A percentile compares a stretch with the other conserved stretches of the same genome.
Evolutionary conservation across 2,113 vertebrate genomes (phyloP).

Genomic region (Corapipo altera): DNA sequence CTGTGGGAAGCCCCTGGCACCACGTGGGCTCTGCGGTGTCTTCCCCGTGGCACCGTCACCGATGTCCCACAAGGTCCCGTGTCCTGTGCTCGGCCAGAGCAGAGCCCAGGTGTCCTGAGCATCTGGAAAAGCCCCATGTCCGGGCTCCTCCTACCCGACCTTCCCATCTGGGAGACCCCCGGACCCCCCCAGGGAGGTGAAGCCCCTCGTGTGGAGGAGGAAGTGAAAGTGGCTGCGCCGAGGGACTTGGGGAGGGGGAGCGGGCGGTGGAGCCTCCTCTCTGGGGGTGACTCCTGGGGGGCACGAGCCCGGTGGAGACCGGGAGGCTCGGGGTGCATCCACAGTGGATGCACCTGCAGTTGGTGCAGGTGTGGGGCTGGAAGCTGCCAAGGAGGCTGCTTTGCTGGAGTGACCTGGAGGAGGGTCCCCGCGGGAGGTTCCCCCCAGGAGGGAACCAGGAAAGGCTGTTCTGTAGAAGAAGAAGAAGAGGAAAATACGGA

Average conservation of each 20-base stretch:
- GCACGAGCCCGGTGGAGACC: fast-evolving
- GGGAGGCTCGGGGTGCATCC: not conserved
- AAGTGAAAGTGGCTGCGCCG: fast-evolving
- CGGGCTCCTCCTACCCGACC: not conserved
- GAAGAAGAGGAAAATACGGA: not conserved
- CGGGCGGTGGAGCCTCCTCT: fast-evolving
- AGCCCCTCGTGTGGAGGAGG: not conserved
- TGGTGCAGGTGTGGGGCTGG: fast-evolving
- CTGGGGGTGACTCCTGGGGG: not conserved
- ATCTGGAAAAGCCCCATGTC: not conserved
- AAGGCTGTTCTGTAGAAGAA: not conserved
- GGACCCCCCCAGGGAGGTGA: fast-evolving
- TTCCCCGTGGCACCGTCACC: not conserved
- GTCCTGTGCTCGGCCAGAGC: not conserved
- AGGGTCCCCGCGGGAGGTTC: not conserved
- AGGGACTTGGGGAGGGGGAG: not conserved
- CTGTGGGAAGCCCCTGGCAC: not conserved
- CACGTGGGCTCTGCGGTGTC: not conserved
- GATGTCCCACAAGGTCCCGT: not conserved
- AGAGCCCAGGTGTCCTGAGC: not conserved
- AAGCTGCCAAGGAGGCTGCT: not conserved
- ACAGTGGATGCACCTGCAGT: fast-evolving
- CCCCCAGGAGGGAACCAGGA: not conserved
- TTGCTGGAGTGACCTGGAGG: not conserved
- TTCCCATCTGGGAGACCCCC: fast-evolving